phyloP scores from a whole-genome alignment of 2,888 invertebrate genomes.

The Lordiphosa fenestrarum region DNA sequence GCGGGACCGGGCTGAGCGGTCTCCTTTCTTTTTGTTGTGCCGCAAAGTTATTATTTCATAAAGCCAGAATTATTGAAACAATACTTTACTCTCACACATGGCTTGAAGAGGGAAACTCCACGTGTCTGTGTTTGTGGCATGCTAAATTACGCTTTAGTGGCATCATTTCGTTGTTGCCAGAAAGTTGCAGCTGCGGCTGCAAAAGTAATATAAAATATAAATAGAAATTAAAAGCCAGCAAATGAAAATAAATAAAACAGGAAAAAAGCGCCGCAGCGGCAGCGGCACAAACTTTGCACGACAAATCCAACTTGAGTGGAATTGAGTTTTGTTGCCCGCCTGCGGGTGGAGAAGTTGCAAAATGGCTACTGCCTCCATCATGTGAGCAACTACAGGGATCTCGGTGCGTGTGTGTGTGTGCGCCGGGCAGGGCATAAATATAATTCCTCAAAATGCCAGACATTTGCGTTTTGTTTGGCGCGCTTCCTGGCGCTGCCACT shows the following conservation, averaged over 20 bases:
- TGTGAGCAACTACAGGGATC: conserved; percentile 41
- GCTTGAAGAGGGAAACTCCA: conserved; percentile 15
- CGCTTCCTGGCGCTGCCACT: conserved; percentile 74
- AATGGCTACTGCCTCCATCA: conserved; percentile 43
- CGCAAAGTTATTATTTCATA: conserved; percentile 77
- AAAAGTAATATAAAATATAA: conserved; percentile 68
- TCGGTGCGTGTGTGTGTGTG: conserved; percentile 17
- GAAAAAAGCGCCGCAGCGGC: conserved; percentile 10
- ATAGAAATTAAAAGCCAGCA: conserved; percentile 71
- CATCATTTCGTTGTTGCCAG: conserved; percentile 56
- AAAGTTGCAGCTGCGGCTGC: conserved; percentile 64
- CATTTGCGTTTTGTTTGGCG: conserved; percentile 73
- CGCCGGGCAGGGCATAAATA: conserved; percentile 49
- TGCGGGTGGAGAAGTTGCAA: conserved; percentile 24
- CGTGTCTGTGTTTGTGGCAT: conserved; percentile 41
- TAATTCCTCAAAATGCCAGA: conserved; percentile 72
- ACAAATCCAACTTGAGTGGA: conserved; percentile 57
- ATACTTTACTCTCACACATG: conserved; percentile 59
- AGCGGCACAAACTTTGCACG: conserved; percentile 32
- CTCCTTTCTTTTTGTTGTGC: conserved; percentile 54
- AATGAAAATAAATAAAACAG: conserved; percentile 51
- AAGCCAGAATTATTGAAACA: conserved; percentile 77
- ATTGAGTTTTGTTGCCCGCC: conserved; percentile 24
- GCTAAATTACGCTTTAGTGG: conserved; percentile 69
- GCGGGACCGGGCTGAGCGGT: conserved; percentile 10